Evolutionary conservation across 2,888 invertebrate species (phyloP), one percentile per base, ranked within the genome.

Genomic region (Tinea pellionella): DNA sequence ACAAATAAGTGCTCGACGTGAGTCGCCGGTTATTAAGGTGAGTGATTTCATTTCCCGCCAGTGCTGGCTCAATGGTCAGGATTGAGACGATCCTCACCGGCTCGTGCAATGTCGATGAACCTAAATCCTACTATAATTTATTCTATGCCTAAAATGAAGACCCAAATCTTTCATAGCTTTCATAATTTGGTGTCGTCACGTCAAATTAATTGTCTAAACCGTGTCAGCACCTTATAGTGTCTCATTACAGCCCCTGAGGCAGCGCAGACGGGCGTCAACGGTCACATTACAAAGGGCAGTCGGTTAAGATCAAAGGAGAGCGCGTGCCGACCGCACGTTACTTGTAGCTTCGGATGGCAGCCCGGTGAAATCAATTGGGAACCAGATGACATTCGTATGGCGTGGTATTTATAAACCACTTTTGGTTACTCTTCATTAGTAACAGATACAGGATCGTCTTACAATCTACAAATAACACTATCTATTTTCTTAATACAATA

Each of bases 181-280:
- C 16, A 47, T 47, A 16, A 37, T 37, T 9, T 9, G 37, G n/a
- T 37, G 37, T 37, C 37, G 37, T 37, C 37, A 9, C 47, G 47
- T 47, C 47, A 47, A 47, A 47, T 47, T 47, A 47, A 47, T 47
- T 47, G 47, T 47, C 47, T 47, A 47, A 47, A 16, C 47, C 47
- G 47, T 4, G 15, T 47, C 24, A 53, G 53, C 24, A 53, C 53
- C 24, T 53, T 24, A 47, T 16, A 18, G 53, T 47, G 24, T 53
- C 24, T 24, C 53, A 24, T 53, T 53, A 53, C 53, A 47, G 29
- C 57, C 57, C 55, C 32, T 57, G 57, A 57, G 32, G 57, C 57
- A 29, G 57, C 32, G 32, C 57, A 57, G 32, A 30, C 57, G 53
- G 47, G 47, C 47, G 47, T 55, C 32, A 30, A n/a, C 32, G 57